A percentile compares a stretch with the other conserved stretches of the same genome.
phyloP scores from a whole-genome alignment of 1,140 invertebrate genomes.

The Andricus grossulariae region DNA sequence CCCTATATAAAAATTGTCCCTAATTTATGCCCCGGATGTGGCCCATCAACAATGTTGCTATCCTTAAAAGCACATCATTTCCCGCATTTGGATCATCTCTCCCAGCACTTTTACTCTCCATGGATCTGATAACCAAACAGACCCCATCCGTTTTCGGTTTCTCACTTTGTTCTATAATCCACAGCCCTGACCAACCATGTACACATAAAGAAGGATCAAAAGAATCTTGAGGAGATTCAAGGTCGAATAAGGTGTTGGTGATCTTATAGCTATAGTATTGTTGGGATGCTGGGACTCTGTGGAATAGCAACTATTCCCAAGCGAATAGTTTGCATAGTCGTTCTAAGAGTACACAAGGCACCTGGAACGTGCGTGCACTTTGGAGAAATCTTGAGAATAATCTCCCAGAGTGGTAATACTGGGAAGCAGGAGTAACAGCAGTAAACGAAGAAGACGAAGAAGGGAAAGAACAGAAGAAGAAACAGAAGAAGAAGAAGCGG shows the following conservation, averaged over 20 bases:
- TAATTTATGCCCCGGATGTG: too few relatives aligned
- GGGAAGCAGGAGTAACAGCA: conserved; percentile 18
- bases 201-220: neutral
- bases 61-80: too few relatives aligned
- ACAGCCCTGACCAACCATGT: neutral
- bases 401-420: conserved; percentile 6
- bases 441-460: conserved; percentile 6
- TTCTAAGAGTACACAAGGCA: conserved; percentile 10
- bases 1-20: too few relatives aligned
- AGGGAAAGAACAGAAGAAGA: neutral
- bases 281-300: conserved; percentile 6
- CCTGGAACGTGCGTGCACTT: conserved; percentile 29
- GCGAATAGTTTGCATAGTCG: conserved; percentile 29
- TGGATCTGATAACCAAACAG: too few relatives aligned
- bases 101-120: too few relatives aligned
- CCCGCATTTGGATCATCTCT: too few relatives aligned
- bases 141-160: too few relatives aligned
- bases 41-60: too few relatives aligned
- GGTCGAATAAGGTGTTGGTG: conserved; percentile 25
- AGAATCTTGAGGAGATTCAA: conserved; percentile 10
- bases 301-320: conserved; percentile 28
- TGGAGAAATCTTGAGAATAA: conserved; percentile 26
- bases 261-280: neutral
- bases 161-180: conserved; percentile 1
- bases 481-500: neutral